Conservation (phyloP, 2,888 invertebrate genomes). For the Standfussiana lucernea region DNA sequence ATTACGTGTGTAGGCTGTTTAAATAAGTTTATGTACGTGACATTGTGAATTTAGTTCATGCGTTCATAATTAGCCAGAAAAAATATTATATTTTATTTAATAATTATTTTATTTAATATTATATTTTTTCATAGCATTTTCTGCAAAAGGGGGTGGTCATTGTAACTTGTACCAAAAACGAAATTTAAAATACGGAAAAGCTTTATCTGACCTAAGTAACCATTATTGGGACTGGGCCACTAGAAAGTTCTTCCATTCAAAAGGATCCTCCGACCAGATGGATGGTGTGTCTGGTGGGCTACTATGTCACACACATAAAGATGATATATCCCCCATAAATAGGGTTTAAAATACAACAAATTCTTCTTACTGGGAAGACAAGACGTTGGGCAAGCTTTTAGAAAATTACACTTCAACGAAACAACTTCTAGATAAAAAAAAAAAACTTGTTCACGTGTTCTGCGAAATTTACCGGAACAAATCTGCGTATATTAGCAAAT, state of each 20-base stretch:
- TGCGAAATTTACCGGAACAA: slow-evolving; percentile 18
- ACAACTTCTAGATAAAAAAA: not conserved
- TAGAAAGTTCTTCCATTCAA: not conserved
- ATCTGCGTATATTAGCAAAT: slow-evolving; percentile 41
- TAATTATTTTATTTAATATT: too few species aligned
- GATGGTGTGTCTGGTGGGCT: not conserved
- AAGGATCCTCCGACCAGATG: not conserved
- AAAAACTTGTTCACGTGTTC: not conserved
- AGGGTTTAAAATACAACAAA: slow-evolving; percentile 42
- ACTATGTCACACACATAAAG: slow-evolving; percentile 26
- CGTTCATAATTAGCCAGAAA: not conserved
- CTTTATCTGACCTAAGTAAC: not conserved
- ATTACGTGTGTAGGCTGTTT: slow-evolving; percentile 33
- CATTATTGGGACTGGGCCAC: not conserved
- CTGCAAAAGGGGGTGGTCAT: not conserved
- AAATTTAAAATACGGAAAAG: not conserved
- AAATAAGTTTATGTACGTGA: slow-evolving; percentile 32
- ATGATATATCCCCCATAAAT: slow-evolving; percentile 46
- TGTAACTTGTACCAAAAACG: not conserved
- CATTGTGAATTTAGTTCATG: slow-evolving; percentile 27
- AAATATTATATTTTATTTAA: too few species aligned
- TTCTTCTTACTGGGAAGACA: slow-evolving; percentile 19
- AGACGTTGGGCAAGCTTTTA: not conserved
- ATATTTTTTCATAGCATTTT: not conserved
- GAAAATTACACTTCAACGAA: not conserved